phyloP scores from a whole-genome alignment of 2,113 vertebrate genomes.

The Nothoprocta pentlandii region DNA sequence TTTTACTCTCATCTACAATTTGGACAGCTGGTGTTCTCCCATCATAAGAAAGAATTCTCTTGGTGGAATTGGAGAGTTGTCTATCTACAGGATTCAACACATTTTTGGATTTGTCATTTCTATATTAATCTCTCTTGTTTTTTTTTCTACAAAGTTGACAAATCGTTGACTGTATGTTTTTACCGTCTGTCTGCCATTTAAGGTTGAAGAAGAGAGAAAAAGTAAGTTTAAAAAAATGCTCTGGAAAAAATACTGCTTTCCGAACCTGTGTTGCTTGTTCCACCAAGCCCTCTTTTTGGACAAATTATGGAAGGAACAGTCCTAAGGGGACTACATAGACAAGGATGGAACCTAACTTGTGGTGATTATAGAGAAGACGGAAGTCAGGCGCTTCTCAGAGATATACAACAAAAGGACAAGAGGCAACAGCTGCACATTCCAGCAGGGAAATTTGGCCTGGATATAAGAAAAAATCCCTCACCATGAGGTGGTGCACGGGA shows the following conservation, averaged over 20 bases:
- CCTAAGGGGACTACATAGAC: background rate
- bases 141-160: background rate
- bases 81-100: background rate
- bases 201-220: background rate
- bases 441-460: background rate
- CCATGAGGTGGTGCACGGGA: rapidly evolving
- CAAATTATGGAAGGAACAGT: background rate
- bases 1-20: background rate
- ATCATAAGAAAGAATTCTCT: background rate
- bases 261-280: background rate
- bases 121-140: background rate
- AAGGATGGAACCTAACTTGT: background rate
- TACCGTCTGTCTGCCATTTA: background rate
- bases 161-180: background rate
- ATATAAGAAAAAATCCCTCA: background rate
- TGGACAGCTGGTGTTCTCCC: background rate
- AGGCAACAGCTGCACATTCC: background rate
- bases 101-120: background rate
- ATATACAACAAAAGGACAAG: background rate
- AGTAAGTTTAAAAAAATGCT: background rate
- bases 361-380: background rate
- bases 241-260: background rate
- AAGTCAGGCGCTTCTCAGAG: background rate
- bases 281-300: background rate
- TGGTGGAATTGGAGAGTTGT: background rate